phyloP scores from a whole-genome alignment of 1,140 invertebrate species.

The Trichonephila clavata region DNA sequence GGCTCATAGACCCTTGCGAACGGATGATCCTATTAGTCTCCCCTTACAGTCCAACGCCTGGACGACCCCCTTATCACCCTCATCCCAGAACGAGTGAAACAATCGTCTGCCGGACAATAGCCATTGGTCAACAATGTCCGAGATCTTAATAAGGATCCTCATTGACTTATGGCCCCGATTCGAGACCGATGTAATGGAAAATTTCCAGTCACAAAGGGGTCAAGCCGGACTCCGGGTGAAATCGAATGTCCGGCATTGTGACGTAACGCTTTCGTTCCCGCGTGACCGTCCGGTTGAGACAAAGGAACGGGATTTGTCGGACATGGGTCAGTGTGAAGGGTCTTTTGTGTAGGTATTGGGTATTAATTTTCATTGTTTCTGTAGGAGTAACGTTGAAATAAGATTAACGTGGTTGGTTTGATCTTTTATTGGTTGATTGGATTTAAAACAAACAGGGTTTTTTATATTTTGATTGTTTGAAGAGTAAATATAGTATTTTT shows the following conservation, averaged over 20 bases:
- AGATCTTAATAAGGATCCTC: not conserved
- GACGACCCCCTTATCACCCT: not conserved
- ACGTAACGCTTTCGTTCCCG: not conserved
- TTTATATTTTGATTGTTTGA: too few species aligned
- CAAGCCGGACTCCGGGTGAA: not conserved
- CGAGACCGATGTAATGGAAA: not conserved
- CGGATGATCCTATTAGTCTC: constrained; percentile 16
- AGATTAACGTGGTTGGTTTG: not conserved
- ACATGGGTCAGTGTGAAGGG: constrained; percentile 10
- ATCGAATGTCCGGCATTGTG: constrained; percentile 28
- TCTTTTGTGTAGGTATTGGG: not conserved
- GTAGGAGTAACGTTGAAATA: not conserved
- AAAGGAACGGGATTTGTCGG: constrained; percentile 15
- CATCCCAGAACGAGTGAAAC: not conserved
- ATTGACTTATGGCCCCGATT: constrained; percentile 26
- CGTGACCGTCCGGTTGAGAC: not conserved
- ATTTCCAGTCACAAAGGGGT: not conserved
- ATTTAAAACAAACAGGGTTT: too few species aligned
- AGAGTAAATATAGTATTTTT: too few species aligned
- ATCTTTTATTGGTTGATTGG: too few species aligned
- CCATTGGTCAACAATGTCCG: constrained; percentile 14
- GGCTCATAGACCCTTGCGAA: not conserved
- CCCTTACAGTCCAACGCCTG: not conserved
- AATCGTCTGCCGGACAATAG: constrained; percentile 5
- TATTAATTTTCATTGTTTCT: not conserved